phyloP scores from a whole-genome alignment of 2,797 vertebrate genomes.

The Acipenser transmontanus region DNA sequence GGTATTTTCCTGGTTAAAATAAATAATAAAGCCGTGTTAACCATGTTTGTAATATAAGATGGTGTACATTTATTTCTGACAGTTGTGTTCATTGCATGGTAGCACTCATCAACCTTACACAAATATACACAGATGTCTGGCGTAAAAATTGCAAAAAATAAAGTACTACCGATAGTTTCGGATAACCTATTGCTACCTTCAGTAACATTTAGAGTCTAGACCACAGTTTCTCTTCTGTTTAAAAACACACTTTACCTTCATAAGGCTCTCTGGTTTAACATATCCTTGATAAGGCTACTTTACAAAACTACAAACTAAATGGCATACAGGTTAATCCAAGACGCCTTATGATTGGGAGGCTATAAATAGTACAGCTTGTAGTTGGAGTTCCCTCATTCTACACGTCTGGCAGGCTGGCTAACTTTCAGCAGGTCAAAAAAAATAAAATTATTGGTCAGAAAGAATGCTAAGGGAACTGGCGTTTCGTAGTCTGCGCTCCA shows the following conservation, averaged over 20 bases:
- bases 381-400: conserved; percentile 23
- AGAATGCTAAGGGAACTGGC: too few species aligned
- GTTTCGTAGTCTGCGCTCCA: too few species aligned
- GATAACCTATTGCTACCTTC: neutral
- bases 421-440: conserved; percentile 1
- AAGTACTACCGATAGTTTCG: neutral
- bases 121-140: too few species aligned
- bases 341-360: neutral
- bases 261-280: conserved; percentile 30
- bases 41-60: neutral
- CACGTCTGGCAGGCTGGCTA: conserved; percentile 3
- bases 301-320: neutral
- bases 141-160: neutral
- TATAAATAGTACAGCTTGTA: conserved; percentile 17
- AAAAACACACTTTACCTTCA: neutral
- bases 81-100: too few species aligned
- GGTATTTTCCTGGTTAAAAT: neutral
- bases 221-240: too few species aligned
- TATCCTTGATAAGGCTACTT: conserved; percentile 37
- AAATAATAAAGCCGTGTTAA: neutral
- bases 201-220: neutral
- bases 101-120: too few species aligned
- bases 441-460: neutral
- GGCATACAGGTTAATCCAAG: neutral
- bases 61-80: too few species aligned